phyloP scores from a whole-genome alignment of 1,140 invertebrate genomes.

The Cotesia typhae region DNA sequence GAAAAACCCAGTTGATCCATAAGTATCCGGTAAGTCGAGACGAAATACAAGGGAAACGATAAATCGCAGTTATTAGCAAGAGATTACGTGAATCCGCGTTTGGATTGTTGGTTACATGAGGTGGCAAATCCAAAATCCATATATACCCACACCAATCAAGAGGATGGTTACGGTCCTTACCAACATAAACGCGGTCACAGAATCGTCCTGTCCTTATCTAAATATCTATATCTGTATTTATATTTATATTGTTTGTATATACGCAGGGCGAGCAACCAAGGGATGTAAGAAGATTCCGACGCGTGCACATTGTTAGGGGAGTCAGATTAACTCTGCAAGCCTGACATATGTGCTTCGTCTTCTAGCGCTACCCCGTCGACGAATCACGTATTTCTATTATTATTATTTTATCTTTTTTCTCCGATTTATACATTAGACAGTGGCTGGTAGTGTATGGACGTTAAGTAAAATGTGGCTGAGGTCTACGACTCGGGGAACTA shows the following conservation, averaged over 20 bases:
- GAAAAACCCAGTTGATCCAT: conserved; percentile 1
- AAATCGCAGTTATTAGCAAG: conserved; percentile 66
- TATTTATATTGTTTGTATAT: too few relatives aligned
- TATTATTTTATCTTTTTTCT: conserved; percentile 7
- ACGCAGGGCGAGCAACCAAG: conserved; percentile 28
- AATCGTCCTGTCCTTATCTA: not conserved
- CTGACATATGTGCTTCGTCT: conserved; percentile 61
- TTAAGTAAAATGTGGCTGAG: conserved; percentile 23
- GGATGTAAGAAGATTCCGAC: conserved; percentile 65
- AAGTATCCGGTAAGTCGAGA: conserved; percentile 38
- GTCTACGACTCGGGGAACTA: conserved; percentile 40
- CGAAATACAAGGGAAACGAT: conserved; percentile 45
- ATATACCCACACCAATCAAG: conserved; percentile 40
- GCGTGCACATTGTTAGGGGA: conserved; percentile 67
- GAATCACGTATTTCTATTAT: conserved; percentile 23
- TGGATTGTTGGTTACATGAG: conserved; percentile 46
- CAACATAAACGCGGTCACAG: conserved; percentile 25
- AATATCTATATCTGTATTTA: conserved; percentile 5
- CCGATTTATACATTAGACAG: not conserved
- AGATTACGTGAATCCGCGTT: conserved; percentile 61
- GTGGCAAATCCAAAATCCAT: conserved; percentile 63
- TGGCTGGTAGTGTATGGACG: not conserved
- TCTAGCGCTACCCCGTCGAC: conserved; percentile 31
- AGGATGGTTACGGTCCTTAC: conserved; percentile 1
- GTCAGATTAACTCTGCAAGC: conserved; percentile 62